Conservation (phyloP, 2,888 invertebrate species). For the Abrostola tripartita region DNA sequence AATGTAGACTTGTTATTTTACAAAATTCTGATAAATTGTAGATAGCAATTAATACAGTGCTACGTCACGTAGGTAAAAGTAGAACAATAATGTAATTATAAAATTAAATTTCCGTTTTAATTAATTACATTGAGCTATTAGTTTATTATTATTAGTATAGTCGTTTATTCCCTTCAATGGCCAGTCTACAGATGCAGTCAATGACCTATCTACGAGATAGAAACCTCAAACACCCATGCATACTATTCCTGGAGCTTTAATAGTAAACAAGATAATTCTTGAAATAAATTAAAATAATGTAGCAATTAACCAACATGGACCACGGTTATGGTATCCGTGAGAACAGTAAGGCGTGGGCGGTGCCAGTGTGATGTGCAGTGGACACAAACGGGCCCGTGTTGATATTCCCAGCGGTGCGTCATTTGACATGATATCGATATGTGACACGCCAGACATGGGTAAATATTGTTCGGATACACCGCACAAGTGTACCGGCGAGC, state of each 20-base stretch:
- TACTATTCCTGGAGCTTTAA: no score
- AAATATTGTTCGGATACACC: constrained; percentile 45
- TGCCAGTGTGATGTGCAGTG: constrained; percentile 29
- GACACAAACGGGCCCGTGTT: constrained; percentile 47
- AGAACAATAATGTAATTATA: background rate
- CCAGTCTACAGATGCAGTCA: no score
- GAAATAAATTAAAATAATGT: constrained; percentile 38
- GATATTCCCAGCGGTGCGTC: constrained; percentile 58
- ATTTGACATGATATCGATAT: constrained; percentile 40
- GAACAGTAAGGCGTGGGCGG: constrained; percentile 30
- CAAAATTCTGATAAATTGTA: constrained; percentile 37
- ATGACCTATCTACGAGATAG: no score
- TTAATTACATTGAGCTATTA: no score
- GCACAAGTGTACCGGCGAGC: constrained; percentile 18
- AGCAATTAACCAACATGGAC: constrained; percentile 33
- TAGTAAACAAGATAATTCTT: background rate
- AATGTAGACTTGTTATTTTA: constrained; percentile 54
- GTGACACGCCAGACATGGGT: constrained; percentile 39
- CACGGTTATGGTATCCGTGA: constrained; percentile 44
- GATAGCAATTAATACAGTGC: background rate
- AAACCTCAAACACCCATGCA: no score
- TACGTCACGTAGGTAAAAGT: background rate
- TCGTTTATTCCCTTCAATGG: no score
- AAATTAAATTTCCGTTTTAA: no score
- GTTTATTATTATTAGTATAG: no score